A percentile compares a stretch with the other conserved stretches of the same genome.
These are phyloP conservation scores for Myiozetetes cayanensis DNA, from an alignment of 2,113 vertebrate species.

Conservation along the genomic window DNA sequence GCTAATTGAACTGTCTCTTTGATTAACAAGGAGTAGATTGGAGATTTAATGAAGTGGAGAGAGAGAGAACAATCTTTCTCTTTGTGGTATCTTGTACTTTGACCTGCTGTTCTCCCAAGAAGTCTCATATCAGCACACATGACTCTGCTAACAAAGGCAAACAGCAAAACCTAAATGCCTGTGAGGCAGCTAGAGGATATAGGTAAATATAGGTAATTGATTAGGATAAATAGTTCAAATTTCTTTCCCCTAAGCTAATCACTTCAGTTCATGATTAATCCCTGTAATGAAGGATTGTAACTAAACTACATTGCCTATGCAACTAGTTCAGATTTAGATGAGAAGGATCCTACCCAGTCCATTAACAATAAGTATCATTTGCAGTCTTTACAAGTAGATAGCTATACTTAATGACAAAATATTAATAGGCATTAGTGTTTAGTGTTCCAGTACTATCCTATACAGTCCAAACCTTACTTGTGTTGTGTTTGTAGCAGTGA, in stretches of 20 bases:
- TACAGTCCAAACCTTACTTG: background rate
- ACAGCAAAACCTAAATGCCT: background rate
- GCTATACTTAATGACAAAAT: background rate
- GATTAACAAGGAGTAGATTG: background rate
- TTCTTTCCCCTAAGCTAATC: background rate
- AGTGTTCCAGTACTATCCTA: background rate
- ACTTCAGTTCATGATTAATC: background rate
- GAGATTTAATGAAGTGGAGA: background rate
- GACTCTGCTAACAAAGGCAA: background rate
- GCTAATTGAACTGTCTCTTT: background rate
- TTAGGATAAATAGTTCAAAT: background rate
- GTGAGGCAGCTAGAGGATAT: background rate
- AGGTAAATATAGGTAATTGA: background rate
- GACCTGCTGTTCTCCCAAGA: background rate
- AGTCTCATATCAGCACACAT: background rate
- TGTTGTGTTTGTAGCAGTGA: background rate
- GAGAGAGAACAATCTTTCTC: background rate
- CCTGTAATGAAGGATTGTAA: background rate
- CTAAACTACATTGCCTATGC: background rate
- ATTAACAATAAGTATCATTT: background rate
- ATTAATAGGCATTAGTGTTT: background rate
- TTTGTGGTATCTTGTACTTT: background rate
- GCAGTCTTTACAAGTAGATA: background rate
- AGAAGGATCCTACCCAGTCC: background rate
- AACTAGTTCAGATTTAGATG: background rate